Evolutionary conservation across 53 echinoderm and acorn worm species (phyloP).

Genomic region (Echinarachnius parma): DNA sequence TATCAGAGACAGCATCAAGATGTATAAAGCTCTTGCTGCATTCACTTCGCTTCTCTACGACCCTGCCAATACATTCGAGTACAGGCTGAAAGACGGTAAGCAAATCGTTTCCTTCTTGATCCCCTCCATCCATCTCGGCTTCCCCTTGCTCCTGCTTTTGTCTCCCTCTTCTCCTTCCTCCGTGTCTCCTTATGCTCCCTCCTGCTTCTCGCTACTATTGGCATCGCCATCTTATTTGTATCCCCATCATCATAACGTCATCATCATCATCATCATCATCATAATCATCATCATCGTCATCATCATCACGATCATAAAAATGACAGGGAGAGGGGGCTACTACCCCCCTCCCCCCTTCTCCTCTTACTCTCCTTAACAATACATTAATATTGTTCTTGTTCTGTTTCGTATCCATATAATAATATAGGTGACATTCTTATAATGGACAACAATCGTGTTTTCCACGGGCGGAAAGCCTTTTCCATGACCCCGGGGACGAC

Average conservation of each 20-base stretch:
- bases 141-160: too few species aligned
- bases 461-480: slow-evolving; percentile 54
- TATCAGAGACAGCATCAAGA: slow-evolving; percentile 39
- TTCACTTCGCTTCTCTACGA: slow-evolving; percentile 36
- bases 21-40: slow-evolving; percentile 39
- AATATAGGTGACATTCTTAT: slow-evolving; percentile 47
- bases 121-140: too few species aligned
- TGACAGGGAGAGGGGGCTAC: too few species aligned
- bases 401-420: too few species aligned
- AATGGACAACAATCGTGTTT: slow-evolving; percentile 49
- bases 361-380: too few species aligned
- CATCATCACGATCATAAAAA: neutral
- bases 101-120: neutral
- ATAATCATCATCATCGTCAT: neutral
- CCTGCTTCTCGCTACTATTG: too few species aligned
- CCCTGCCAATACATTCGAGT: slow-evolving; percentile 38
- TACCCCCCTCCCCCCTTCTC: too few species aligned
- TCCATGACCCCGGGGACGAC: slow-evolving; percentile 5
- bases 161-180: too few species aligned
- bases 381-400: too few species aligned
- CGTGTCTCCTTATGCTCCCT: too few species aligned
- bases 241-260: neutral
- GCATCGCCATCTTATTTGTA: neutral
- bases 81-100: slow-evolving; percentile 48
- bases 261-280: neutral